Conservation (phyloP, 2,888 invertebrate species). For the Epirrita christyi region DNA sequence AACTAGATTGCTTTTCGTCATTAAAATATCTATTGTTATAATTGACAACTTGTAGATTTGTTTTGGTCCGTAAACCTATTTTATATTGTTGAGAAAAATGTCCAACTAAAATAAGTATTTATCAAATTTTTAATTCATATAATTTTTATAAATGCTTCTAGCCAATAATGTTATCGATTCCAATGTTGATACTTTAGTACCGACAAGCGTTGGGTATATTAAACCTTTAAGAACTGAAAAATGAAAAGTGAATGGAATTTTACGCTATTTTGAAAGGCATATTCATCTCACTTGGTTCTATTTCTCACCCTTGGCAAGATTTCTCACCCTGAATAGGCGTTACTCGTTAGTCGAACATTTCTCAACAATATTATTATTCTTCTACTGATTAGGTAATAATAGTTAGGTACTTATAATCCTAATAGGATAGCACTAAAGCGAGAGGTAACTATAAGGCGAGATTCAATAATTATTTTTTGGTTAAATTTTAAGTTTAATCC, state of each 20-base stretch:
- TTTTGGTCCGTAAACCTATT: conserved; percentile 64
- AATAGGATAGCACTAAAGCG: conserved; percentile 40
- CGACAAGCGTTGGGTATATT: too few species aligned
- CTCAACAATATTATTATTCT: conserved; percentile 20
- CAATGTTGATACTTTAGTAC: too few species aligned
- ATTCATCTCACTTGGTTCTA: too few species aligned
- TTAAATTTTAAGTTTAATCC: conserved; percentile 43
- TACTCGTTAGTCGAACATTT: conserved; percentile 21
- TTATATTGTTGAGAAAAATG: conserved; percentile 38
- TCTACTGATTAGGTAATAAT: not conserved
- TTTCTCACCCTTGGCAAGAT: too few species aligned
- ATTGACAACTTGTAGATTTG: conserved; percentile 71
- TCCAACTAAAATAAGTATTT: not conserved
- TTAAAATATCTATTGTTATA: conserved; percentile 55
- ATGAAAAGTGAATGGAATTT: too few species aligned
- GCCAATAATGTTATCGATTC: too few species aligned
- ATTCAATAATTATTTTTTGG: conserved; percentile 57
- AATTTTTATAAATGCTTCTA: too few species aligned
- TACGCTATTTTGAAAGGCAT: too few species aligned
- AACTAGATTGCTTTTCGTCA: conserved; percentile 18
- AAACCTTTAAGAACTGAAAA: too few species aligned
- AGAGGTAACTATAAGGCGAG: conserved; percentile 53
- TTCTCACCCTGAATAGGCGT: too few species aligned
- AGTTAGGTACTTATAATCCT: conserved; percentile 5
- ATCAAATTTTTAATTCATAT: not conserved